These are phyloP conservation scores for Apodemus speciosus DNA, from an alignment of 2,113 vertebrate genomes.

Conservation along the genomic window DNA sequence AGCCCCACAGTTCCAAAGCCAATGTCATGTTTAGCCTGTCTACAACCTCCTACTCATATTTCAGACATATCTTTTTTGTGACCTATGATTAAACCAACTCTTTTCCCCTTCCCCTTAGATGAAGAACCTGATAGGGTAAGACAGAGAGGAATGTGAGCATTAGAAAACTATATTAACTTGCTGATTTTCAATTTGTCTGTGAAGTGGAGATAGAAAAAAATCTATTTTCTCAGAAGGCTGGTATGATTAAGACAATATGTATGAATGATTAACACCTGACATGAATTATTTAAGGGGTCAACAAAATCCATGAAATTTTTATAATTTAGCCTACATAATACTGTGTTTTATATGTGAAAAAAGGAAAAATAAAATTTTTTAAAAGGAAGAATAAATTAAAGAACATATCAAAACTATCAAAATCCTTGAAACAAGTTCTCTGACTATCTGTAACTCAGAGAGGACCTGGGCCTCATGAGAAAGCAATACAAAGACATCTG, in stretches of 20 bases:
- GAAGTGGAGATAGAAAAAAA: slow-evolving; percentile 2
- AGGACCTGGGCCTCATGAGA: neutral
- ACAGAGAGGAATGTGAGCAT: neutral
- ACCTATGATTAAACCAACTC: neutral
- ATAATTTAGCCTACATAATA: neutral
- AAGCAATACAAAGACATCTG: slow-evolving; percentile 4
- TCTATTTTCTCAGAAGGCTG: neutral
- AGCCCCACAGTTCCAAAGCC: neutral
- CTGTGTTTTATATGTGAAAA: neutral
- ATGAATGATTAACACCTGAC: neutral
- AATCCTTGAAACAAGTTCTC: neutral
- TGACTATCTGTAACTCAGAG: neutral
- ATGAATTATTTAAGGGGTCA: neutral
- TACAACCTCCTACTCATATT: neutral
- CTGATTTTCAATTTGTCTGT: slow-evolving; percentile 16
- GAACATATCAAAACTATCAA: neutral
- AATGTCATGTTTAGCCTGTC: neutral
- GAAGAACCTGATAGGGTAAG: neutral
- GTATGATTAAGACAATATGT: neutral
- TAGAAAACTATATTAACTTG: neutral
- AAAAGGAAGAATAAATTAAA: neutral
- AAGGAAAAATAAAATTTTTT: neutral
- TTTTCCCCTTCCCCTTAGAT: neutral
- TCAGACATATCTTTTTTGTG: neutral
- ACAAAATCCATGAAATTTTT: neutral